Base-by-base conservation (phyloP, 2,888 invertebrate genomes). In the Stenichneumon culpator region DNA sequence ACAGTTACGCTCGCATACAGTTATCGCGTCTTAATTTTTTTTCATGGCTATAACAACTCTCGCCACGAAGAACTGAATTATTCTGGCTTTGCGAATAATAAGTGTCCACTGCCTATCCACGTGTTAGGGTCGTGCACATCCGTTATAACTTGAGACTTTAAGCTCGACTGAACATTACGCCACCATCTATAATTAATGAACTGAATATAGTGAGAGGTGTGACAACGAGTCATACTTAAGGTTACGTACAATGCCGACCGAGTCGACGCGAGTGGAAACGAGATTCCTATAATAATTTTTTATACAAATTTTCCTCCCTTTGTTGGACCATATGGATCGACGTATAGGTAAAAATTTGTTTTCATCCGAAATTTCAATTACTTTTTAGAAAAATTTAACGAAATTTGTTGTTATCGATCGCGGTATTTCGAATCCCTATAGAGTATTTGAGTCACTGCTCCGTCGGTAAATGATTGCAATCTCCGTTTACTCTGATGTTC, bases 201-300 rank as follows among this genome's bases (percentile, higher is more conserved):
- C 25, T 9, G 14, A 19, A 72, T 36, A 39, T 36, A 22, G 22
- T 14, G 36, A 5, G 19, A 39, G 19, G 16, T 11, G 36, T 19
- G 39, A 54, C 54, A 28, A 52, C 52, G 36, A n/a, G 36, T 36
- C 25, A 57, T 54, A 5, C 36, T n/a, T 14, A 50, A 28, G 47
- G 63, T 63, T 63, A 60, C 69, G 25, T 14, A 60, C 3, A 36
- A n/a, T 54, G 52, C 11, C n/a, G 54, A 44, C 28, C 47, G 22
- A 52, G 22, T 16, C 28, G 25, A 28, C 52, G 52, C 19, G 57
- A 25, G 57, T 57, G 25, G 25, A 3, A 25, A 16, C 5, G 2
- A 60, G 28, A 28, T 5, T 22, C 3, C 11, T 14, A 16, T 25
- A 60, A 60, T 60, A 0, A 1, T 60, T 60, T 60, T 25, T 28